phyloP scores from a whole-genome alignment of 2,888 invertebrate species.

The Phytoseiulus persimilis region DNA sequence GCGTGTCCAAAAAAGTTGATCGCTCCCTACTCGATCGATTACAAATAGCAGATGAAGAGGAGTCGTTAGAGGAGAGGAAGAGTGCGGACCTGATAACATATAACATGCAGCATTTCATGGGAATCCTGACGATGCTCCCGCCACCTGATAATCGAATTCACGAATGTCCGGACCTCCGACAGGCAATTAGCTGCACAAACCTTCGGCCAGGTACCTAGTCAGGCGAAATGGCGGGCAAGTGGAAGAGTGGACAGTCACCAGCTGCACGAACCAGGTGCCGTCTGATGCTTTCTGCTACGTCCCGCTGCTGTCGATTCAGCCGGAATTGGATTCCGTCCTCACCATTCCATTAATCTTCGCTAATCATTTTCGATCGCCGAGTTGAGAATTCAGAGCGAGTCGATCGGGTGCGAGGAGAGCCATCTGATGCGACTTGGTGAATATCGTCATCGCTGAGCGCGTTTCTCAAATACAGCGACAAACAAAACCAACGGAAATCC shows the following conservation, averaged over 20 bases:
- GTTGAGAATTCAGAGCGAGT: not conserved
- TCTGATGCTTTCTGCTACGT: not conserved
- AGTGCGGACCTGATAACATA: no score
- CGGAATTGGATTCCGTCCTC: not conserved
- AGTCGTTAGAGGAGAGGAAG: no score
- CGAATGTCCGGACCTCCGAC: not conserved
- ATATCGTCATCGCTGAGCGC: no score
- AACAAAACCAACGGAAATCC: no score
- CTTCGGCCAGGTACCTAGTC: not conserved
- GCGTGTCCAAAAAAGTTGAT: no score
- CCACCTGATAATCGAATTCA: not conserved
- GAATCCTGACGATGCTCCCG: not conserved
- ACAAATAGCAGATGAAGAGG: no score
- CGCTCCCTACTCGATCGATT: no score
- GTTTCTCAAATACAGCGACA: no score
- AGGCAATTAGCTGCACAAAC: not conserved
- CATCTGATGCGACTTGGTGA: no score
- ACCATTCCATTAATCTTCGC: not conserved
- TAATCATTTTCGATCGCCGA: not conserved
- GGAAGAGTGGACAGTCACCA: not conserved
- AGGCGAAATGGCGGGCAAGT: not conserved
- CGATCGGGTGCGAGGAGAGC: no score
- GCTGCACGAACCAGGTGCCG: not conserved
- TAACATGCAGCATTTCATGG: no score
- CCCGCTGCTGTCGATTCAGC: no score